phyloP scores from a whole-genome alignment of 2,113 vertebrate genomes.

The Lates calcarifer region DNA sequence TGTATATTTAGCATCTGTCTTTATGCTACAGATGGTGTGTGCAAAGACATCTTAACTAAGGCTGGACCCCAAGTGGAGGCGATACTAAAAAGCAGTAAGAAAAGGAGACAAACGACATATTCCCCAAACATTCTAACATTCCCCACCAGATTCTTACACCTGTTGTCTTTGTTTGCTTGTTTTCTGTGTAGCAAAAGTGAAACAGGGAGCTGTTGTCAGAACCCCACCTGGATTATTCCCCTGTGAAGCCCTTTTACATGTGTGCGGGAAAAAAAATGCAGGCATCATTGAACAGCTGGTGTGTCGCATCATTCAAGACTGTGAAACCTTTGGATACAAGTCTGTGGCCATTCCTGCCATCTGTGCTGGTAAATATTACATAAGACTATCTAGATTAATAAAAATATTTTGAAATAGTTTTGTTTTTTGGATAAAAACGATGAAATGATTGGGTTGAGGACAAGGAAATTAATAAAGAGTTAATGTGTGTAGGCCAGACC shows the following conservation, averaged over 20 bases:
- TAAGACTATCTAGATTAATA: too few species aligned
- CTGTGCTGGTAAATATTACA: conserved; percentile 73
- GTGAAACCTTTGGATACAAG: conserved; percentile 49
- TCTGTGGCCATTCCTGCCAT: conserved; percentile 80
- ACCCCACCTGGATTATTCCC: conserved; percentile 67
- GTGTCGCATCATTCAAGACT: conserved; percentile 45
- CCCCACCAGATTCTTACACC: neutral
- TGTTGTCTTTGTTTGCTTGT: neutral
- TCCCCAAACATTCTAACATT: too few species aligned
- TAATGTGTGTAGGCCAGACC: too few species aligned
- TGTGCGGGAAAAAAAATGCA: conserved; percentile 54
- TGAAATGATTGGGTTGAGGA: too few species aligned
- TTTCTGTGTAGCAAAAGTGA: conserved; percentile 28
- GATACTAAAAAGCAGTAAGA: conserved; percentile 58
- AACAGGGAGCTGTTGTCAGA: conserved; percentile 37
- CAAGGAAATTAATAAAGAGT: too few species aligned
- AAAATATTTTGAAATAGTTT: too few species aligned
- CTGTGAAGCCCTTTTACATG: conserved; percentile 73
- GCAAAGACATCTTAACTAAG: conserved; percentile 71
- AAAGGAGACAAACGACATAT: too few species aligned
- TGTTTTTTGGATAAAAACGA: too few species aligned
- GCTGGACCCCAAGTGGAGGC: conserved; percentile 71
- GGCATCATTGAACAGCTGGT: conserved; percentile 48
- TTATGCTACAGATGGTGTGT: conserved; percentile 58
- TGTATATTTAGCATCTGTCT: too few species aligned